Evolutionary conservation across 2,888 invertebrate genomes (phyloP), one percentile per base, ranked within the genome.

Genomic region (Parnassius orleans): DNA sequence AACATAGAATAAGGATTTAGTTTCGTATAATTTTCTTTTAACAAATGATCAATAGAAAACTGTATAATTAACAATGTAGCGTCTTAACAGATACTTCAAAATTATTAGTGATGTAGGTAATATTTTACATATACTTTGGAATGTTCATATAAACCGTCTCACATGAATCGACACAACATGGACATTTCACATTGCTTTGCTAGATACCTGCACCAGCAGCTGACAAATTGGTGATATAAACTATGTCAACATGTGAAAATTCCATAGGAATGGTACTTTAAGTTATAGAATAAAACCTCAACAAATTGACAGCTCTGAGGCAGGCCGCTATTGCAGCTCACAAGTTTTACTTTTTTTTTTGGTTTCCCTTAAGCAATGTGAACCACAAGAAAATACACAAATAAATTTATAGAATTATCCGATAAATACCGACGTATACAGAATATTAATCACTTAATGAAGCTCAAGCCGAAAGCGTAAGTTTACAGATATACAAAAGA

Each of bases 21-120:
- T 91, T 90, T 91, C 90, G 83, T 91, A 90, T 91, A 91, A 91
- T 91, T 91, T 91, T 91, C 90, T 90, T 88, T 90, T 90, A 91
- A 91, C 91, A 91, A 91, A 91, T 91, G 89, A 90, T 91, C 91
- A 91, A 91, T 91, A 91, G 90, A 91, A 91, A 91, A 91, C 90
- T 91, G 90, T 90, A 91, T 90, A 90, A 90, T 91, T 90, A 91
- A 91, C 91, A 91, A 91, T 82, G 90, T 89, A 90, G 90, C 84
- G 83, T 90, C 90, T 90, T 90, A 90, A 90, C 89, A 90, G 87
- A 90, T 90, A 90, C 84, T 87, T 87, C 87, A 84, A 90, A 88
- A 90, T 87, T 86, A 90, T 90, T 90, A 90, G 88, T 84, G 84
- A 82, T 90, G 91, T 88, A 89, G 86, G 88, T 88, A 89, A 89